phyloP scores from a whole-genome alignment of 2,113 vertebrate genomes.

The Ceyx cyanopectus region DNA sequence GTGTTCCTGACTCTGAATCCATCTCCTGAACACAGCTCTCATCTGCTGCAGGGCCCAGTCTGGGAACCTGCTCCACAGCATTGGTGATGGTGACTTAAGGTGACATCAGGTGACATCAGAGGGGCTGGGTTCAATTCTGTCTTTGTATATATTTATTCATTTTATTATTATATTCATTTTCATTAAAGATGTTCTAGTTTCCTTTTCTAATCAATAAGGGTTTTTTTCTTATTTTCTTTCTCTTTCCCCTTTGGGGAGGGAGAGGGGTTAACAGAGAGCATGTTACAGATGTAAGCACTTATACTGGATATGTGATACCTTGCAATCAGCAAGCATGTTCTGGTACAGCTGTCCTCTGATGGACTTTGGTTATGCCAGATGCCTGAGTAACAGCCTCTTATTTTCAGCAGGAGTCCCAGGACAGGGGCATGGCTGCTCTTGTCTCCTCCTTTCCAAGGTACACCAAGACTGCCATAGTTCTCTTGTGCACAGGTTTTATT shows the following conservation, averaged over 20 bases:
- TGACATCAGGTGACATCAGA: too few relatives aligned
- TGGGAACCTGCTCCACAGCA: too few relatives aligned
- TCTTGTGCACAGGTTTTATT: not conserved
- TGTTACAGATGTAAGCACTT: not conserved
- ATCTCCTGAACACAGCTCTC: too few relatives aligned
- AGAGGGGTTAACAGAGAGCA: too few relatives aligned
- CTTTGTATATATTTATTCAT: too few relatives aligned
- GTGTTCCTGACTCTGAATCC: too few relatives aligned
- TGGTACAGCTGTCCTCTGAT: accelerated
- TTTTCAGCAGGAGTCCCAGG: not conserved
- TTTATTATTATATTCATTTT: too few relatives aligned
- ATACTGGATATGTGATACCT: not conserved
- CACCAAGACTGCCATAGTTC: not conserved
- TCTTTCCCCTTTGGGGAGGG: not conserved
- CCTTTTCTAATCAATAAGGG: too few relatives aligned
- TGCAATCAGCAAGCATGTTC: accelerated
- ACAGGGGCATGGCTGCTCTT: not conserved
- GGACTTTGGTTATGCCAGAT: not conserved
- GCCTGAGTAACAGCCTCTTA: not conserved
- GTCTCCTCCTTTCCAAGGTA: not conserved
- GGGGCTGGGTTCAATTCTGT: too few relatives aligned
- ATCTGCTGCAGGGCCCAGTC: too few relatives aligned
- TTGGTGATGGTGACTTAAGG: too few relatives aligned
- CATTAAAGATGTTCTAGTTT: too few relatives aligned
- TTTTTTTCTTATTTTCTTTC: not conserved